Evolutionary conservation across 2,888 invertebrate genomes (phyloP).

Genomic region (Cryptocephalus primarius): DNA sequence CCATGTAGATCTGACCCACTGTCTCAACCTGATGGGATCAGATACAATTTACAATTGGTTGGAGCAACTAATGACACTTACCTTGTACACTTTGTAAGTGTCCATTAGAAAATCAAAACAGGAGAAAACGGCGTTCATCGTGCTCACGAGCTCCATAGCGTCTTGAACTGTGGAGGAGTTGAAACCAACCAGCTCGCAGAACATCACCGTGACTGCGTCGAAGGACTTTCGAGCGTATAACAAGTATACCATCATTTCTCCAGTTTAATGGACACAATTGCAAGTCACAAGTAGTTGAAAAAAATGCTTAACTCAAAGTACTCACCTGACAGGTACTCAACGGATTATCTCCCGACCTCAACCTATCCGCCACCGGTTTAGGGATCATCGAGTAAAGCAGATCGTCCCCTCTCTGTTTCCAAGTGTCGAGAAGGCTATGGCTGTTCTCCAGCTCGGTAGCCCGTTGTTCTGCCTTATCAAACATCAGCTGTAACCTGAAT

Average conservation of each 20-base stretch:
- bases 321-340: constrained; percentile 68
- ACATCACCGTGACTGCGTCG: constrained; percentile 67
- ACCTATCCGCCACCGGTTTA: constrained; percentile 67
- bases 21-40: constrained; percentile 68
- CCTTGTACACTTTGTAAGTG: constrained; percentile 79
- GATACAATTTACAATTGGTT: background rate
- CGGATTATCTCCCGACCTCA: constrained; percentile 64
- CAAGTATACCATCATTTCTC: background rate
- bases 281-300: too few relatives aligned
- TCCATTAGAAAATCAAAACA: constrained; percentile 77
- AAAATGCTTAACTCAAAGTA: background rate
- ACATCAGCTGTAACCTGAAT: constrained; percentile 61
- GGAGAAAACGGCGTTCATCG: constrained; percentile 78
- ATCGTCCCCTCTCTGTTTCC: constrained; percentile 79
- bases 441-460: constrained; percentile 70
- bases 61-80: constrained; percentile 24
- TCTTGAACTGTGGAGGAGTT: constrained; percentile 47
- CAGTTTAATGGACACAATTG: too few relatives aligned
- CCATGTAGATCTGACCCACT: constrained; percentile 86
- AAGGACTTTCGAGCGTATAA: constrained; percentile 47
- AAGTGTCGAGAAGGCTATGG: constrained; percentile 64
- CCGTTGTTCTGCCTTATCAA: constrained; percentile 70
- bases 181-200: constrained; percentile 58
- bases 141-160: constrained; percentile 69
- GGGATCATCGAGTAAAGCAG: constrained; percentile 90